Evolutionary conservation across 30 jellyfish, hydroid and myxozoan species (phyloP), one percentile per base, ranked within the genome.

Genomic region (Rhopilema esculentum): DNA sequence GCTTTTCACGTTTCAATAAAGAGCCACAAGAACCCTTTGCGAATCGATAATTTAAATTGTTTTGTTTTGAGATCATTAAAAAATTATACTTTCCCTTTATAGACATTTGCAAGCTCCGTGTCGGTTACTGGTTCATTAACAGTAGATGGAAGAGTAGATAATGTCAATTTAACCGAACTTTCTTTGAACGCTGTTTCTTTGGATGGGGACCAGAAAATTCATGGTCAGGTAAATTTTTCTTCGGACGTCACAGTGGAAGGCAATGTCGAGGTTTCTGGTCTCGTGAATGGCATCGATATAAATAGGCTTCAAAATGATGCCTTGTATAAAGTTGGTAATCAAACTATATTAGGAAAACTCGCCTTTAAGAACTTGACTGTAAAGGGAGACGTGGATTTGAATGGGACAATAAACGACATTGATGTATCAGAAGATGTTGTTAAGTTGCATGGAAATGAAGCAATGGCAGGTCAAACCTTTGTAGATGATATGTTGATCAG

Each of bases 391-490:
- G 63, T 87, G 20, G 25, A 68, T 2, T 30, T 95, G 25, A 51
- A 52, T 48, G 97, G 97, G 2, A 75, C 49, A 27, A 88, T 90
- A 12, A 95, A 90, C 69, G 95, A 89, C 27, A 73, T 90, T 75
- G 97, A 95, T 51, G 69, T 95, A 0, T 85, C 97, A 0, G 93
- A 75, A 72, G 97, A 91, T 17, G 92, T 83, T 1, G 97, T 87
- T 0, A 90, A 91, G 23, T 30, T 90, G 57, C 26, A 75, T 63
- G 97, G 97, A 16, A 84, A 91, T 63, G 97, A 90, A 23, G 61
- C 86, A 6, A 87, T 95, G 33, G 50, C 9, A 8, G 31, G 52
- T n/a, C 83, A 91, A 50, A 57, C 85, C 50, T 91, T 91, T 71
- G 27, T 1, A 27, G 85, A 83, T n/a, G 88, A 68, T 52, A 31